phyloP scores from a whole-genome alignment of 2,888 invertebrate species.

The Phymatocera aterrima region DNA sequence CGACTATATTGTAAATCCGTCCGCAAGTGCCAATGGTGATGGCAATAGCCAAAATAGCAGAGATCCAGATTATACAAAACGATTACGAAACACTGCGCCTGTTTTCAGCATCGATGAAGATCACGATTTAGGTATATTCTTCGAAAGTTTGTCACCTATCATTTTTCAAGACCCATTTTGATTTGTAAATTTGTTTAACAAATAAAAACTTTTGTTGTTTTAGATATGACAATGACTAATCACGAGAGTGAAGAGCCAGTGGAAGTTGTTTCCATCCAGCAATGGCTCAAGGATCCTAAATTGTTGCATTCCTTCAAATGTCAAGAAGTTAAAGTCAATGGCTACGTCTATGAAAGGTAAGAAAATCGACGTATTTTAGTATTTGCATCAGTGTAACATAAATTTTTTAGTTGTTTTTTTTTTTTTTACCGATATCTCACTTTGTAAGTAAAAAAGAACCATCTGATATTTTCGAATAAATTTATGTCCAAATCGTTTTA shows the following conservation, averaged over 20 bases:
- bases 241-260: slow-evolving; percentile 80
- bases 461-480: not conserved
- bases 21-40: slow-evolving; percentile 75
- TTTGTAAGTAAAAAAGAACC: no score
- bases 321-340: slow-evolving; percentile 93
- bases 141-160: not conserved
- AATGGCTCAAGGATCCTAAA: slow-evolving; percentile 89
- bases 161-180: not conserved
- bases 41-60: slow-evolving; percentile 91
- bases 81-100: slow-evolving; percentile 92
- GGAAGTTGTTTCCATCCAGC: slow-evolving; percentile 88
- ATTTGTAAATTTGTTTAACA: not conserved
- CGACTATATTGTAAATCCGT: slow-evolving; percentile 95
- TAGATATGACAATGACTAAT: slow-evolving; percentile 71
- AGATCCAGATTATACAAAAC: slow-evolving; percentile 81
- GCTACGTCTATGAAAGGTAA: slow-evolving; percentile 87
- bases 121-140: slow-evolving; percentile 77
- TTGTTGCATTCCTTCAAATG: slow-evolving; percentile 92
- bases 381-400: not conserved
- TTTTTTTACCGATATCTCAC: no score
- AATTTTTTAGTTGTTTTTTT: no score
- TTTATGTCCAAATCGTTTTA: not conserved
- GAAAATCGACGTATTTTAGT: slow-evolving; percentile 23
- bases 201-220: slow-evolving; percentile 49
- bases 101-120: slow-evolving; percentile 97